Percentiles rank a stretch among this genome's conserved stretches.
Conservation (phyloP, 2,113 vertebrate species). For the Tragelaphus strepsiceros region DNA sequence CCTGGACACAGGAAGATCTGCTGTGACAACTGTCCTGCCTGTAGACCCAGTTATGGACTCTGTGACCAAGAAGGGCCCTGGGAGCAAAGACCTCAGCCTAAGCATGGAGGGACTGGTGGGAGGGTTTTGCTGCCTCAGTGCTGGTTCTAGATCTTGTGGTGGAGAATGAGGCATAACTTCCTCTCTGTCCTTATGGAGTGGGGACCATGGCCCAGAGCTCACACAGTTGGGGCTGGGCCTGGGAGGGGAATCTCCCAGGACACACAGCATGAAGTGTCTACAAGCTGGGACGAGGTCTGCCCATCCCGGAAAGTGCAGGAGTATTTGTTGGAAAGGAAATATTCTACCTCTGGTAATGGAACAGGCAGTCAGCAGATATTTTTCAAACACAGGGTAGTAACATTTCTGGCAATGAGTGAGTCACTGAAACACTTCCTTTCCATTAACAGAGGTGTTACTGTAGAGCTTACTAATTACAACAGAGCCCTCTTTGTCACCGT, state of each 20-base stretch:
- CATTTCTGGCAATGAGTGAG: slow-evolving; percentile 48
- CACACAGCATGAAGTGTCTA: background rate
- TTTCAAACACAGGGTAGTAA: slow-evolving; percentile 24
- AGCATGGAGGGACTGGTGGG: background rate
- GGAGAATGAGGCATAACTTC: background rate
- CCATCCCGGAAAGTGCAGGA: background rate
- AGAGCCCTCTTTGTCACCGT: slow-evolving; percentile 44
- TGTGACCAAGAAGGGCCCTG: background rate
- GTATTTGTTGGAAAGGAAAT: slow-evolving; percentile 4
- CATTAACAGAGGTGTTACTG: slow-evolving; percentile 68
- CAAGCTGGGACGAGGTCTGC: background rate
- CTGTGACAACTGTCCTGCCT: background rate
- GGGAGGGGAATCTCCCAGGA: background rate
- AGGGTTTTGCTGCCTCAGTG: background rate
- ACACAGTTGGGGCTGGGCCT: background rate
- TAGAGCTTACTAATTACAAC: slow-evolving; percentile 43
- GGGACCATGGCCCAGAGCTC: background rate
- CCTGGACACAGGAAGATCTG: background rate
- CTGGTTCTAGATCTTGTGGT: background rate
- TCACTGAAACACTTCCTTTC: slow-evolving; percentile 53
- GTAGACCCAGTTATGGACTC: background rate
- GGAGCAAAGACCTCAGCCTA: background rate
- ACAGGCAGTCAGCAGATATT: background rate
- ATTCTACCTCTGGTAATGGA: background rate
- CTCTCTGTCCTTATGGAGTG: background rate